These are phyloP conservation scores for Accipiter virgatus DNA, from an alignment of 2,113 vertebrate species.

Conservation along the genomic window DNA sequence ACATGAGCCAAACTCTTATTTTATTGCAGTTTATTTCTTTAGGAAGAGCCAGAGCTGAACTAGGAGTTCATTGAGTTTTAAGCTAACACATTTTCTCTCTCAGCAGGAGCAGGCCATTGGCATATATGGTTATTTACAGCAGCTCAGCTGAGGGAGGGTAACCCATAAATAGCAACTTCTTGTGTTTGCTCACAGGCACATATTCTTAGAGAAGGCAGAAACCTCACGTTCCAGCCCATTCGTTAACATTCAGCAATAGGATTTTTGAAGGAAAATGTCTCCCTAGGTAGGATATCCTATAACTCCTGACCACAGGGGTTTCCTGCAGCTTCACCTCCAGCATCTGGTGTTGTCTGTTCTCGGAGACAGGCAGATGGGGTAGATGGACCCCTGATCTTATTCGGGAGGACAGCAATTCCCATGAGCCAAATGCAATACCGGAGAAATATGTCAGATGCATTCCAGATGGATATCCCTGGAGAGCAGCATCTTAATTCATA, in stretches of 20 bases:
- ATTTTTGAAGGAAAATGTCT: conserved; percentile 45
- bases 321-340: conserved; percentile 54
- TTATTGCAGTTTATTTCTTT: conserved; percentile 52
- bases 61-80: conserved; percentile 60
- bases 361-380: not conserved
- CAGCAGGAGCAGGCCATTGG: conserved; percentile 26
- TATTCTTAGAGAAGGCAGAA: conserved; percentile 45
- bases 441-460: conserved; percentile 54
- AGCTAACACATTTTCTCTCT: conserved; percentile 54
- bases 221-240: conserved; percentile 44
- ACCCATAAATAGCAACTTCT: conserved; percentile 63
- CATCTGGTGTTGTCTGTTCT: conserved; percentile 56
- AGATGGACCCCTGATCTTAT: conserved; percentile 48
- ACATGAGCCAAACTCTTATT: conserved; percentile 24
- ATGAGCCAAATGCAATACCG: conserved; percentile 24
- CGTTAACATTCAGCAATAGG: conserved; percentile 12
- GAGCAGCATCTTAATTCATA: conserved; percentile 44
- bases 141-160: conserved; percentile 40
- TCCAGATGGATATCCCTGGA: conserved; percentile 52
- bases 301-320: conserved; percentile 51
- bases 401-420: conserved; percentile 45
- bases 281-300: conserved; percentile 52
- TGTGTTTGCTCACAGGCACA: not conserved
- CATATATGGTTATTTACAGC: conserved; percentile 62
- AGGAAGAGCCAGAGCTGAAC: conserved; percentile 12